Evolutionary conservation across 1,140 invertebrate genomes (phyloP).

Genomic region (Rhopalosiphum maidis): DNA sequence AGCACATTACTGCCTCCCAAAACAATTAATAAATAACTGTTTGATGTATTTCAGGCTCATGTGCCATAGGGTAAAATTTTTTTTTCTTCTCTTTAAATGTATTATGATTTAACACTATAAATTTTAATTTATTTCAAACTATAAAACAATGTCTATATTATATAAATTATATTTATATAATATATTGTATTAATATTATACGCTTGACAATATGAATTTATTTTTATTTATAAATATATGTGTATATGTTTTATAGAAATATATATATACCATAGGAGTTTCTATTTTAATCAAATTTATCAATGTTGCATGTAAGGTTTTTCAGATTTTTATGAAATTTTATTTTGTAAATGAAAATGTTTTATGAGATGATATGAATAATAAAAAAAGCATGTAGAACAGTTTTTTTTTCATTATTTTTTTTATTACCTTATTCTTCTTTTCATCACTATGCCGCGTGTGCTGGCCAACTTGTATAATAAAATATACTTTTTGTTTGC

Average conservation of each 20-base stretch:
- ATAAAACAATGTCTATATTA: background rate
- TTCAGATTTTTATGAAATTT: constrained; percentile 54
- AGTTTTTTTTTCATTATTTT: background rate
- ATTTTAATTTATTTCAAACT: constrained; percentile 41
- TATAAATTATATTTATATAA: constrained; percentile 1
- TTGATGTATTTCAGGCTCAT: constrained; percentile 55
- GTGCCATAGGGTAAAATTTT: constrained; percentile 48
- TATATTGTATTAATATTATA: constrained; percentile 12
- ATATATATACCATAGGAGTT: constrained; percentile 28
- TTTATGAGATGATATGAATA: constrained; percentile 28
- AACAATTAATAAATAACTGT: constrained; percentile 21
- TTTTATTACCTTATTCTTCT: background rate
- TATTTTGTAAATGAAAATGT: constrained; percentile 55
- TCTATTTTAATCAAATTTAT: constrained; percentile 57
- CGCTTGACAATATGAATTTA: constrained; percentile 33
- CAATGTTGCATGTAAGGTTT: constrained; percentile 54
- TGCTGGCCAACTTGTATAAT: background rate
- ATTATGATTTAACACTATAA: constrained; percentile 30
- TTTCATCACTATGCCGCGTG: background rate
- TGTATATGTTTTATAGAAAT: constrained; percentile 47
- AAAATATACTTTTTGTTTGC: background rate
- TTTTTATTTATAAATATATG: constrained; percentile 37
- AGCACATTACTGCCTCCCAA: constrained; percentile 45
- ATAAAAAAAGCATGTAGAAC: constrained; percentile 56
- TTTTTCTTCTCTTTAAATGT: constrained; percentile 11